A percentile compares a stretch with the other conserved stretches of the same genome.
phyloP scores from a whole-genome alignment of 2,888 invertebrate genomes.

The Maniola hyperantus region DNA sequence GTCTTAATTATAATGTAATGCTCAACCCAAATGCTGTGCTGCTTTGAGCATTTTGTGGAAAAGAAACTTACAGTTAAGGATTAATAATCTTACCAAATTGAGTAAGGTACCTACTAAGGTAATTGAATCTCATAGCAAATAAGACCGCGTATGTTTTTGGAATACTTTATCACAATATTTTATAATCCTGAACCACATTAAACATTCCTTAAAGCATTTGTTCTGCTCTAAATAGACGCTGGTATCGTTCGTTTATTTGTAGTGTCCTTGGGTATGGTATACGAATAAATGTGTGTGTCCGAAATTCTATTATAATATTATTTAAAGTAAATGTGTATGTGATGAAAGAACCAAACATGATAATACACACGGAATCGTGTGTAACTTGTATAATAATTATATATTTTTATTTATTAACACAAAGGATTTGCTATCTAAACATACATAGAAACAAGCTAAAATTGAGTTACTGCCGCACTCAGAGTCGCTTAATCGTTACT shows the following conservation, averaged over 20 bases:
- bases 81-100: neutral
- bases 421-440: neutral
- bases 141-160: neutral
- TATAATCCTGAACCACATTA: neutral
- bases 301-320: neutral
- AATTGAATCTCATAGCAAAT: conserved; percentile 1
- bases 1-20: neutral
- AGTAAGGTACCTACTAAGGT: neutral
- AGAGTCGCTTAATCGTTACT: too few species aligned
- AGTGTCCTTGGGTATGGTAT: neutral
- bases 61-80: neutral
- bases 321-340: neutral
- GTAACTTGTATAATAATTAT: neutral
- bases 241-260: neutral
- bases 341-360: conserved; percentile 16
- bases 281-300: neutral
- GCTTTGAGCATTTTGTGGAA: neutral
- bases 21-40: neutral
- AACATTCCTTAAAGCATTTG: conserved; percentile 8
- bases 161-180: neutral
- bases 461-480: too few species aligned
- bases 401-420: neutral
- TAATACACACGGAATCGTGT: neutral
- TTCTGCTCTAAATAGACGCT: neutral
- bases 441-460: neutral